Evolutionary conservation across 2,113 vertebrate genomes (phyloP).

Genomic region (Plotosus lineatus): DNA sequence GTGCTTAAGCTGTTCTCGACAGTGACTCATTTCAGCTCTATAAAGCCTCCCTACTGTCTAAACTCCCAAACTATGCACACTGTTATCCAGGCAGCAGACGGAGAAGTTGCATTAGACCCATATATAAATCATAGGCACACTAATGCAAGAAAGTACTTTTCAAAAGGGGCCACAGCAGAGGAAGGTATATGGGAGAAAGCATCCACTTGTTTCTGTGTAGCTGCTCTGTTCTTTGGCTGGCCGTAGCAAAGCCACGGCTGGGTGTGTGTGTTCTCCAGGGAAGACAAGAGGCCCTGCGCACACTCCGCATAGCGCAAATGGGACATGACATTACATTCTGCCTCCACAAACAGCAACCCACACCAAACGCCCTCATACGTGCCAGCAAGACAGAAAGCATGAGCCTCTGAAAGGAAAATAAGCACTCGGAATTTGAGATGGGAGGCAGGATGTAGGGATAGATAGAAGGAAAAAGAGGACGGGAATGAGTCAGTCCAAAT

Average conservation of each 20-base stretch:
- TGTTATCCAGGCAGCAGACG: slow-evolving; percentile 21
- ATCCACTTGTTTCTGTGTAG: slow-evolving; percentile 22
- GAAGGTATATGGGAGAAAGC: slow-evolving; percentile 15
- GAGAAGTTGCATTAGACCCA: slow-evolving; percentile 55
- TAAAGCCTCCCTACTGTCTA: neutral
- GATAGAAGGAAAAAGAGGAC: slow-evolving; percentile 42
- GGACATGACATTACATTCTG: slow-evolving; percentile 56
- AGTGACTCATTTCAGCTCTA: slow-evolving; percentile 1
- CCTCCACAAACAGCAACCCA: slow-evolving; percentile 32
- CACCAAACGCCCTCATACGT: slow-evolving; percentile 18
- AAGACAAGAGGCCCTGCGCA: slow-evolving; percentile 39
- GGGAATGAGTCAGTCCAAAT: slow-evolving; percentile 46
- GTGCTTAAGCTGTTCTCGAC: neutral
- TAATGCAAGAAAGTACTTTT: slow-evolving; percentile 31
- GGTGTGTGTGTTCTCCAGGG: slow-evolving; percentile 44
- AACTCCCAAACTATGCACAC: slow-evolving; percentile 18
- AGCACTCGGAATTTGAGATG: slow-evolving; percentile 47
- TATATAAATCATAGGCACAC: slow-evolving; percentile 51
- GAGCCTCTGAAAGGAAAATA: slow-evolving; percentile 37
- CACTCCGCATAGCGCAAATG: slow-evolving; percentile 49
- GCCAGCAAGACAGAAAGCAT: neutral
- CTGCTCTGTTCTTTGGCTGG: slow-evolving; percentile 14
- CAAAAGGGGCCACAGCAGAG: neutral
- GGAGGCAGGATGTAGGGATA: slow-evolving; percentile 14
- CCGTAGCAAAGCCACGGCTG: slow-evolving; percentile 30